phyloP scores from a whole-genome alignment of 2,888 invertebrate genomes.

The Incurvaria masculella region DNA sequence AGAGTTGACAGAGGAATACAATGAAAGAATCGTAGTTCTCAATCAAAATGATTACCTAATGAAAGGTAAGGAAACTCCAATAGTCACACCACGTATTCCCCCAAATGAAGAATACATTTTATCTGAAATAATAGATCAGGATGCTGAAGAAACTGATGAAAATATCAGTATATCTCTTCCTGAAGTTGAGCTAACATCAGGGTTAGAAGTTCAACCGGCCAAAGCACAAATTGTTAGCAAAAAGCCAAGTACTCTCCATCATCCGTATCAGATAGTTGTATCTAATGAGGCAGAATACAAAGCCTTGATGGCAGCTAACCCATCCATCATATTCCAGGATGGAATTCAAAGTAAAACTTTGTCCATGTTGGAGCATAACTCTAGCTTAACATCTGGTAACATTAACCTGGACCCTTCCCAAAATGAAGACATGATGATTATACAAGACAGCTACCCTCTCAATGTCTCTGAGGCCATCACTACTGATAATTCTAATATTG shows the following conservation, averaged over 20 bases:
- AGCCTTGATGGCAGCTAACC: slow-evolving; percentile 41
- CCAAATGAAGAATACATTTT: slow-evolving; percentile 27
- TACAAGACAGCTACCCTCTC: slow-evolving; percentile 57
- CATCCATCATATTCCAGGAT: slow-evolving; percentile 45
- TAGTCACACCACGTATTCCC: slow-evolving; percentile 4
- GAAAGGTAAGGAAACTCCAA: slow-evolving; percentile 14
- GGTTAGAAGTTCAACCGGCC: slow-evolving; percentile 25
- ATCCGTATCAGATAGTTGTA: slow-evolving; percentile 48
- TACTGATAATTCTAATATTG: slow-evolving; percentile 58
- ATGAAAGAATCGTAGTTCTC: slow-evolving; percentile 49
- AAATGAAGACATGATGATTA: slow-evolving; percentile 60
- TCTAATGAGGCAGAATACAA: slow-evolving; percentile 52
- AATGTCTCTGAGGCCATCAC: slow-evolving; percentile 49
- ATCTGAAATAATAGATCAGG: slow-evolving; percentile 26
- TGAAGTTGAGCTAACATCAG: not conserved
- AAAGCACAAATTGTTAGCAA: slow-evolving; percentile 30
- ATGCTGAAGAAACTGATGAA: slow-evolving; percentile 24
- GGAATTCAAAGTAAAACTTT: slow-evolving; percentile 36
- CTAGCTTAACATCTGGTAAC: slow-evolving; percentile 25
- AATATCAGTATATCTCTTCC: slow-evolving; percentile 26
- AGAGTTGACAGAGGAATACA: not conserved
- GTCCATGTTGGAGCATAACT: slow-evolving; percentile 33
- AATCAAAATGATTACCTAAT: slow-evolving; percentile 60
- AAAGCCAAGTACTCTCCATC: slow-evolving; percentile 29
- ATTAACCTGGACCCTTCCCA: slow-evolving; percentile 50